Percentiles rank a stretch among this genome's conserved stretches.
phyloP scores from a whole-genome alignment of 2,113 vertebrate species.

The Mirza zaza region DNA sequence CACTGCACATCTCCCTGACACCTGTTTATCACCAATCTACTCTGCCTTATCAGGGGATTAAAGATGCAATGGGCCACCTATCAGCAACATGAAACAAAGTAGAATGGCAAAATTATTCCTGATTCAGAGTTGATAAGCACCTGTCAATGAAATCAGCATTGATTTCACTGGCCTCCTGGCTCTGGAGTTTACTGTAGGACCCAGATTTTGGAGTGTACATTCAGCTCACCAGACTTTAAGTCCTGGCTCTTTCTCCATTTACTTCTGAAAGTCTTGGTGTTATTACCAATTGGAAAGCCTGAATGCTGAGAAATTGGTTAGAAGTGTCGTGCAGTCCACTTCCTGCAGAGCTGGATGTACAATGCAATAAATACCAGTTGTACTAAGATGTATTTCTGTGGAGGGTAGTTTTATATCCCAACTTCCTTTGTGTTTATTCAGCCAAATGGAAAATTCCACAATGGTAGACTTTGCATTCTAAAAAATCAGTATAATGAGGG shows the following conservation, averaged over 20 bases:
- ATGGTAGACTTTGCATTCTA: slow-evolving; percentile 52
- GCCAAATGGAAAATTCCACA: slow-evolving; percentile 77
- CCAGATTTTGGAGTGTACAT: background rate
- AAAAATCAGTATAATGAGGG: slow-evolving; percentile 70
- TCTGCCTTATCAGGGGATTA: background rate
- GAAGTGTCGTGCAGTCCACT: background rate
- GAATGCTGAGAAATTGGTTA: background rate
- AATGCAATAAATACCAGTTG: background rate
- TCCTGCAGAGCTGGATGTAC: background rate
- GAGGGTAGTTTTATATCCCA: slow-evolving; percentile 40
- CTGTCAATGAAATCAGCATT: background rate
- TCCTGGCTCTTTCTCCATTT: background rate
- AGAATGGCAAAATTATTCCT: background rate
- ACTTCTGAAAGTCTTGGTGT: background rate
- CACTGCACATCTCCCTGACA: background rate
- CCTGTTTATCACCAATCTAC: background rate
- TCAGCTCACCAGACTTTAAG: background rate
- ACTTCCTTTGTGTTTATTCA: slow-evolving; percentile 64
- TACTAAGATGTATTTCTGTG: slow-evolving; percentile 39
- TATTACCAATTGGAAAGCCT: background rate
- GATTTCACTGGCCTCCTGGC: background rate
- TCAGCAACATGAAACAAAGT: background rate
- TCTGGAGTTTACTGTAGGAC: background rate
- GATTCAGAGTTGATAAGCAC: background rate
- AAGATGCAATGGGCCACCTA: background rate